Percentiles rank a stretch among this genome's conserved stretches.
phyloP scores from a whole-genome alignment of 2,113 vertebrate genomes.

The Pseudopipra pipra region DNA sequence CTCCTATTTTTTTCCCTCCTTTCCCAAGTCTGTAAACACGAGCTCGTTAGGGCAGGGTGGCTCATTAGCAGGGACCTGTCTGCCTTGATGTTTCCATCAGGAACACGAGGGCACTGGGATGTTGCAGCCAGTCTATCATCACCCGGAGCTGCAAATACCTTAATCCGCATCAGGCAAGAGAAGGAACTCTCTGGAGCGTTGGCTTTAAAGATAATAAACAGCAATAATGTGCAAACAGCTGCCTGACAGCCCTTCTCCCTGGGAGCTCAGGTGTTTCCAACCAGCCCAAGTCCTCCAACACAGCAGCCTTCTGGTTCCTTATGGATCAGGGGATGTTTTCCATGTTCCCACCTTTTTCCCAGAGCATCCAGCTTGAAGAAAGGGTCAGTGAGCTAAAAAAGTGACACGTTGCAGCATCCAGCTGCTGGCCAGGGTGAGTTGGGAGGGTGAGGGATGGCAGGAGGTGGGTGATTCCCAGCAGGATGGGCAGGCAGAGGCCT shows the following conservation, averaged over 20 bases:
- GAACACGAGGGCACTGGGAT: background rate
- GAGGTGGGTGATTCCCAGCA: background rate
- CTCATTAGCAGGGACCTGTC: background rate
- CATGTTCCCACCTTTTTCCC: background rate
- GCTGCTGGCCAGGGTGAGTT: background rate
- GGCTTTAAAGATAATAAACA: background rate
- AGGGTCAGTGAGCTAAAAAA: background rate
- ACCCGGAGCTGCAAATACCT: background rate
- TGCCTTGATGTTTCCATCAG: conserved; percentile 4
- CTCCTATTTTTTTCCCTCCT: background rate
- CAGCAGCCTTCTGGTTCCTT: background rate
- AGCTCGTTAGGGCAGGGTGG: background rate
- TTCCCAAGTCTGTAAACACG: background rate
- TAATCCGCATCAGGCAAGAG: background rate
- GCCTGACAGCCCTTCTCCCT: background rate
- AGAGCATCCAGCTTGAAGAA: background rate
- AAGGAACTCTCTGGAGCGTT: accelerated
- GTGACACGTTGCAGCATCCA: background rate
- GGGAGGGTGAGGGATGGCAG: background rate
- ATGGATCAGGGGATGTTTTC: background rate
- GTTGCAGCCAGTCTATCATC: background rate
- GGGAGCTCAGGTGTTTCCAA: accelerated
- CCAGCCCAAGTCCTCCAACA: background rate
- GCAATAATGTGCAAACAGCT: background rate
- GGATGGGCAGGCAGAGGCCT: background rate